phyloP scores from a whole-genome alignment of 53 echinoderm and acorn worm genomes.

The Temnopleurus reevesii region DNA sequence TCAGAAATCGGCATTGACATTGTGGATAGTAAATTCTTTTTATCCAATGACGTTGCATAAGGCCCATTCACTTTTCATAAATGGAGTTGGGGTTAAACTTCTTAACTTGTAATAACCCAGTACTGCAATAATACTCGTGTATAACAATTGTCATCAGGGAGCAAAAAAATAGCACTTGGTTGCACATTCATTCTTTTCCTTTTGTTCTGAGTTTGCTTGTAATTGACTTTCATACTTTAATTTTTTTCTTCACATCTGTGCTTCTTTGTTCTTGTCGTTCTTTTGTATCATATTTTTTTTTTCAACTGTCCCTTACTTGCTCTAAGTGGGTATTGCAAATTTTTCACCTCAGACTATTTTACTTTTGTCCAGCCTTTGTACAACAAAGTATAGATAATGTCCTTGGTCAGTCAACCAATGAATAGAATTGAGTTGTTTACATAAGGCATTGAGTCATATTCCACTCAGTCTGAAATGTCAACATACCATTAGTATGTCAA shows the following conservation, averaged over 20 bases:
- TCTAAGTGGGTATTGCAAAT: no score
- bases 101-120: no score
- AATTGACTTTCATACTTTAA: neutral
- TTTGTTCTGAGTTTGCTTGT: neutral
- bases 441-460: neutral
- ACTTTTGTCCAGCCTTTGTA: neutral
- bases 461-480: constrained; percentile 5
- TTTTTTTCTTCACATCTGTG: neutral
- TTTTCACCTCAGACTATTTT: no score
- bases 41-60: neutral
- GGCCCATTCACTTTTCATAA: no score
- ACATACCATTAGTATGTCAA: constrained; percentile 35
- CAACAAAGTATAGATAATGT: neutral
- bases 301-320: neutral
- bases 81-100: no score
- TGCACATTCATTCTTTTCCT: neutral
- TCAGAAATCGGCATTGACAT: neutral
- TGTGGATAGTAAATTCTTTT: neutral
- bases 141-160: no score
- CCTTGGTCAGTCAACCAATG: neutral
- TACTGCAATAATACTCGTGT: no score
- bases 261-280: neutral
- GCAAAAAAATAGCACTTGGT: no score
- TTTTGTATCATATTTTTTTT: neutral
- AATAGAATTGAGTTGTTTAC: neutral